A percentile compares a stretch with the other conserved stretches of the same genome.
Evolutionary conservation across 2,888 invertebrate species (phyloP).

Genomic region (Pandemis corylana): DNA sequence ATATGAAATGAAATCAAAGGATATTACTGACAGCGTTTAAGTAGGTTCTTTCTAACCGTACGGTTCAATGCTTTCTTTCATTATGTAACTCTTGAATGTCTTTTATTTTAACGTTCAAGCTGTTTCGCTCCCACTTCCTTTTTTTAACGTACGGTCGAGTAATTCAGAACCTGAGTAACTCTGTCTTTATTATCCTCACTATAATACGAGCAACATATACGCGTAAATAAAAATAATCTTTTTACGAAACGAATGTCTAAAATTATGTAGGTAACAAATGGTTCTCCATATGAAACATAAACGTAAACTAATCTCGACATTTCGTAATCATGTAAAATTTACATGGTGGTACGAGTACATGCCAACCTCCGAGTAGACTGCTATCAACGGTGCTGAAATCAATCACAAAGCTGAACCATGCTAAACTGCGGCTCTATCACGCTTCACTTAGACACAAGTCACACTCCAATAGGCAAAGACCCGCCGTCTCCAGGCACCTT

Average conservation of each 20-base stretch:
- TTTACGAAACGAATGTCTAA: too few relatives aligned
- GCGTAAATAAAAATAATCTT: too few relatives aligned
- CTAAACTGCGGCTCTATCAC: constrained; percentile 12
- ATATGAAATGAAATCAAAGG: constrained; percentile 15
- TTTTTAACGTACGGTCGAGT: constrained; percentile 39
- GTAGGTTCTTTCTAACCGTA: constrained; percentile 47
- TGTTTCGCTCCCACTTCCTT: constrained; percentile 52
- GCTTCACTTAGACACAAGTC: constrained; percentile 1
- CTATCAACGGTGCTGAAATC: constrained; percentile 1
- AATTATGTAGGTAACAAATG: neutral
- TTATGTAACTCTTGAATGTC: constrained; percentile 55
- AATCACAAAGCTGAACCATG: constrained; percentile 19
- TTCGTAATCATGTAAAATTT: neutral
- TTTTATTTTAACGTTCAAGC: constrained; percentile 50
- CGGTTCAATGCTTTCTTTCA: constrained; percentile 58
- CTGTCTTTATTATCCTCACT: neutral
- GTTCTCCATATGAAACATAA: neutral
- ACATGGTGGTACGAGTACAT: neutral
- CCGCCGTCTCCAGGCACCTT: constrained; percentile 45
- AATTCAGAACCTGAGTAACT: neutral
- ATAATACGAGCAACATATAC: too few relatives aligned
- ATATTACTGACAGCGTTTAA: constrained; percentile 25
- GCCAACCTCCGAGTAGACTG: too few relatives aligned
- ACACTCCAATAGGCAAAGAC: constrained; percentile 4
- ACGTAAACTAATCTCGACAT: neutral